Evolutionary conservation across 1,140 invertebrate species (phyloP).

Genomic region (Conus betulinus): DNA sequence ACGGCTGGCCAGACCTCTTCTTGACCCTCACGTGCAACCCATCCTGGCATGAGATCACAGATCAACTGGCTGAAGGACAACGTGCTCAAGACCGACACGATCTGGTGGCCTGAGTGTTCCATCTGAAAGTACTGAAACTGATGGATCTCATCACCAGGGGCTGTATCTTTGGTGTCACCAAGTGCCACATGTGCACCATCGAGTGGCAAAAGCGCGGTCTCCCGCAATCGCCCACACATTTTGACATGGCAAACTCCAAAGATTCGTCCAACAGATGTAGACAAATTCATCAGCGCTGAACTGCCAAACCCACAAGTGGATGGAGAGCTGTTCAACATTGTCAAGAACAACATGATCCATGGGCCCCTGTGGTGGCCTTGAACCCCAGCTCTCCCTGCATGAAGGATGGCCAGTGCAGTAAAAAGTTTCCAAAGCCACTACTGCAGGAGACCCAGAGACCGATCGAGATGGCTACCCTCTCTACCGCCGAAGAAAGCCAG

Average conservation of each 20-base stretch:
- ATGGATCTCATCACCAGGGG: background rate
- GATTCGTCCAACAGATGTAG: constrained; percentile 15
- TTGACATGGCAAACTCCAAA: constrained; percentile 72
- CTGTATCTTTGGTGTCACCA: constrained; percentile 2
- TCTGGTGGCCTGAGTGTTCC: constrained; percentile 76
- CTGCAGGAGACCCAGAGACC: background rate
- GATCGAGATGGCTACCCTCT: constrained; percentile 73
- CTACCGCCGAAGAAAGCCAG: constrained; percentile 63
- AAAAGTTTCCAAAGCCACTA: background rate
- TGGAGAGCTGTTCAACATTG: constrained; percentile 40
- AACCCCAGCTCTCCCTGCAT: constrained; percentile 59
- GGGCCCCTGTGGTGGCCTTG: constrained; percentile 52
- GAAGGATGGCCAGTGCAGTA: constrained; percentile 39
- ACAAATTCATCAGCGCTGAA: constrained; percentile 2
- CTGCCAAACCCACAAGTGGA: constrained; percentile 14
- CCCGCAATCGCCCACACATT: constrained; percentile 78
- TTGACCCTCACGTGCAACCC: constrained; percentile 78
- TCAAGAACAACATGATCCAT: constrained; percentile 57
- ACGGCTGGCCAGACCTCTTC: constrained; percentile 75
- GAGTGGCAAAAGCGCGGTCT: constrained; percentile 78
- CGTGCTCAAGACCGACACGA: constrained; percentile 72
- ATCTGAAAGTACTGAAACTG: constrained; percentile 76
- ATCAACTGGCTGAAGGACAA: constrained; percentile 63
- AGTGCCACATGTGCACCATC: constrained; percentile 63
- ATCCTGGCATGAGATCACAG: constrained; percentile 76